Evolutionary conservation across 1,140 invertebrate genomes (phyloP).

Genomic region (Teleopsis dalmanni): DNA sequence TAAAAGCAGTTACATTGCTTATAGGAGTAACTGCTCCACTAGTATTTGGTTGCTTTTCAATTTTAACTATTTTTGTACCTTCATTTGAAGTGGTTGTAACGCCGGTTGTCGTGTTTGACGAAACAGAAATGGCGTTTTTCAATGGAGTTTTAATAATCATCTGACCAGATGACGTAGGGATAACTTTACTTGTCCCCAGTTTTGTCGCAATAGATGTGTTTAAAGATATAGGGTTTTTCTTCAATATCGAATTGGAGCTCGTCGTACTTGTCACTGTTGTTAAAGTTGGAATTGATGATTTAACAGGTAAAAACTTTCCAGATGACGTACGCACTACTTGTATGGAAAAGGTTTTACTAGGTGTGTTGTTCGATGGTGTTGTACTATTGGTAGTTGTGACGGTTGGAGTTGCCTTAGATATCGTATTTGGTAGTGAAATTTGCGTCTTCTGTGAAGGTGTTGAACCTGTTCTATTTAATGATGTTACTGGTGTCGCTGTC

Average conservation of each 20-base stretch:
- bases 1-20: neutral
- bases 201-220: conserved; percentile 9
- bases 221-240: neutral
- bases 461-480: too few species aligned
- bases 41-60: neutral
- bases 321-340: conserved; percentile 31
- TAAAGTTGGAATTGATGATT: conserved; percentile 7
- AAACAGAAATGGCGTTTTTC: conserved; percentile 6
- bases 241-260: neutral
- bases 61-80: neutral
- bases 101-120: neutral
- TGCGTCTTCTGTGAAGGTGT: too few species aligned
- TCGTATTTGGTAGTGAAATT: too few species aligned
- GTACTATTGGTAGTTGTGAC: too few species aligned
- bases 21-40: neutral
- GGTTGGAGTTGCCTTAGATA: too few species aligned
- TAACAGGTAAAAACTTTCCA: conserved; percentile 25
- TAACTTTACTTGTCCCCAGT: neutral
- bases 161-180: conserved; percentile 1
- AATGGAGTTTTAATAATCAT: conserved; percentile 3
- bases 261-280: neutral
- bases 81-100: conserved; percentile 1
- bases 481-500: conserved; percentile 1
- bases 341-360: conserved; percentile 19
- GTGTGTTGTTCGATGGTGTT: too few species aligned